Conservation (phyloP, 1,140 invertebrate genomes). For the Psilanteris sp. region DNA sequence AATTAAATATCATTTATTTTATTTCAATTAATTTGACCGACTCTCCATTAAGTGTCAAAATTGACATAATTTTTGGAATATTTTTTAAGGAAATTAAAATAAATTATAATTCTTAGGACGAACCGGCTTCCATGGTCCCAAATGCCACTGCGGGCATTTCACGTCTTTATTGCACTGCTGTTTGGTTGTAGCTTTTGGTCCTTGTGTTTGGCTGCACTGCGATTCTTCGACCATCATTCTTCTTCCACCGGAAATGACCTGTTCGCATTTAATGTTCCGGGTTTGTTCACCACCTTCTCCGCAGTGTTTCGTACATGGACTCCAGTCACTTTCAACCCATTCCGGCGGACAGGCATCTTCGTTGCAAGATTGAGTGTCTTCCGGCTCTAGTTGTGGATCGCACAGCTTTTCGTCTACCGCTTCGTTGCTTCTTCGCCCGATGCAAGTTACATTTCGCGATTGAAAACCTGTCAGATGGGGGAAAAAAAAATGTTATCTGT, state of each 20-base stretch:
- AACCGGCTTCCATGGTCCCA: conserved; percentile 92
- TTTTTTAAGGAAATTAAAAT: too few relatives aligned
- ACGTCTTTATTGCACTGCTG: conserved; percentile 88
- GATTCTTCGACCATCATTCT: conserved; percentile 86
- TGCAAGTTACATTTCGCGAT: conserved; percentile 86
- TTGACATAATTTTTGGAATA: too few relatives aligned
- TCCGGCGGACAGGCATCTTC: conserved; percentile 89
- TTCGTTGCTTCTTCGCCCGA: conserved; percentile 84
- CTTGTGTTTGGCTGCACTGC: conserved; percentile 84
- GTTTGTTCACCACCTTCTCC: conserved; percentile 87
- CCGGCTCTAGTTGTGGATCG: conserved; percentile 86
- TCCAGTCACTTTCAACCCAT: conserved; percentile 91
- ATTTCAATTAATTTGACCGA: too few relatives aligned
- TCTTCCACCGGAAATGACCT: conserved; percentile 84
- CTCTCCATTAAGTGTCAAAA: too few relatives aligned
- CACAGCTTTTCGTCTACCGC: conserved; percentile 88
- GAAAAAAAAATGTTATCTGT: too few relatives aligned
- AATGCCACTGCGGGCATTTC: conserved; percentile 90
- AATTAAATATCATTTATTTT: too few relatives aligned
- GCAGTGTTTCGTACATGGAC: conserved; percentile 89
- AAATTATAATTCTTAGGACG: too few relatives aligned
- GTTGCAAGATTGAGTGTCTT: conserved; percentile 85
- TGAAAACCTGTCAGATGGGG: conserved; percentile 83
- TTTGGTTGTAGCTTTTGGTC: conserved; percentile 85
- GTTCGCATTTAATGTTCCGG: conserved; percentile 88